Base-by-base conservation (phyloP, 2,888 invertebrate genomes). In the Idaea straminata region DNA sequence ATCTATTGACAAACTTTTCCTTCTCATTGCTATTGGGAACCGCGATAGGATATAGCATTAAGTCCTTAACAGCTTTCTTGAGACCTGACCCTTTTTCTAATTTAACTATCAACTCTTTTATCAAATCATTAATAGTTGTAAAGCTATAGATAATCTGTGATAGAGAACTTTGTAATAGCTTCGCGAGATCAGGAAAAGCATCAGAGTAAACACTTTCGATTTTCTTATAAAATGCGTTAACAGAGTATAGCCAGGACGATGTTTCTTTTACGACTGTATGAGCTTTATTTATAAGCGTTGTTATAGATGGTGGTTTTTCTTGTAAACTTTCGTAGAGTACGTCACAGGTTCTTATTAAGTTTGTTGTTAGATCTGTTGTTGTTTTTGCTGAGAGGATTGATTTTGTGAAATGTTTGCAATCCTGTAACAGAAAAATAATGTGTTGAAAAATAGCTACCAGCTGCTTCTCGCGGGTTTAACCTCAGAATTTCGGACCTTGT, bases 171-270 rank as follows among this genome's bases (percentile, higher is more conserved):
- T 96, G 90, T 16, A 98, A 86, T 0, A 97, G 97, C 68, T 95
- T 93, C 0, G 96, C 94, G 63, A 98, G 90, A 82, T 98, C 98
- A 0, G 96, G 96, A 80, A 97, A 98, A n/a, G 95, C 94, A 3
- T 94, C 89, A 0, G 94, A 88, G 79, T 95, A 96, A 0, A 84
- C 85, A 4, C 78, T 84, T 35, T 95, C 91, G 35, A 95, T 80
- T 77, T 93, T 93, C 62, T 90, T 91, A 59, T 93, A 89, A 78
- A 95, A 95, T 57, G 89, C 91, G 64, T 92, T 88, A 6, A 94
- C 83, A 0, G 95, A 95, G 69, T 89, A 85, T 36, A 93, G 81
- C 94, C 94, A 94, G 0, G 89, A 92, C 1, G 87, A 74, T 0
- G 90, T 88, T 75, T 94, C 91, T 73, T 87, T 89, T 0, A 92